These are phyloP conservation scores for Salvator merianae DNA, from an alignment of 2,113 vertebrate species.

Conservation along the genomic window DNA sequence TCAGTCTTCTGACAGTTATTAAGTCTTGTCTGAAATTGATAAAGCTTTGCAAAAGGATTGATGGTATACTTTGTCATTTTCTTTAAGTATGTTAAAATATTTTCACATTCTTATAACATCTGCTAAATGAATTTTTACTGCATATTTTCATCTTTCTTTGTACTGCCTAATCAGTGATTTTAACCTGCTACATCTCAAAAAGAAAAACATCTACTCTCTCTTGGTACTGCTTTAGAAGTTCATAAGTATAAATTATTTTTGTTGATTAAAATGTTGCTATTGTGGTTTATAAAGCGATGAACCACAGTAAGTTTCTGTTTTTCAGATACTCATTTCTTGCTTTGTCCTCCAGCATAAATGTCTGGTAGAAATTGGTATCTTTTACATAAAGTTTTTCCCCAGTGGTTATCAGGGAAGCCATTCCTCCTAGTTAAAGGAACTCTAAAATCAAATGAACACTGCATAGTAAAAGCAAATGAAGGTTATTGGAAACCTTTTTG, in stretches of 20 bases:
- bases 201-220: not conserved
- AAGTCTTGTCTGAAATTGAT: slow-evolving; percentile 1
- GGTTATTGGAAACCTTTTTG: no score
- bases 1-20: slow-evolving; percentile 7
- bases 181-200: not conserved
- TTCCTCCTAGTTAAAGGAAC: no score
- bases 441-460: no score
- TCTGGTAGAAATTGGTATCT: no score
- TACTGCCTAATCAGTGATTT: not conserved
- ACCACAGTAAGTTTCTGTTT: no score
- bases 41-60: slow-evolving; percentile 6
- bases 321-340: no score
- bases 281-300: no score
- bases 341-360: no score
- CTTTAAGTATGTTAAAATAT: slow-evolving; percentile 26
- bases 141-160: slow-evolving; percentile 1
- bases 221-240: not conserved
- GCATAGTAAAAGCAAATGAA: no score
- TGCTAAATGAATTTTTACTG: not conserved
- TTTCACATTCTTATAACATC: slow-evolving; percentile 21
- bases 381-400: no score
- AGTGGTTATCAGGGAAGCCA: no score
- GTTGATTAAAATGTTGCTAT: not conserved
- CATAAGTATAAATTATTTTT: not conserved
- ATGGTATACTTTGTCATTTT: not conserved